A percentile compares a stretch with the other conserved stretches of the same genome.
These are phyloP conservation scores for Ophioninae sp. DNA, from an alignment of 2,888 invertebrate genomes.

Conservation along the genomic window DNA sequence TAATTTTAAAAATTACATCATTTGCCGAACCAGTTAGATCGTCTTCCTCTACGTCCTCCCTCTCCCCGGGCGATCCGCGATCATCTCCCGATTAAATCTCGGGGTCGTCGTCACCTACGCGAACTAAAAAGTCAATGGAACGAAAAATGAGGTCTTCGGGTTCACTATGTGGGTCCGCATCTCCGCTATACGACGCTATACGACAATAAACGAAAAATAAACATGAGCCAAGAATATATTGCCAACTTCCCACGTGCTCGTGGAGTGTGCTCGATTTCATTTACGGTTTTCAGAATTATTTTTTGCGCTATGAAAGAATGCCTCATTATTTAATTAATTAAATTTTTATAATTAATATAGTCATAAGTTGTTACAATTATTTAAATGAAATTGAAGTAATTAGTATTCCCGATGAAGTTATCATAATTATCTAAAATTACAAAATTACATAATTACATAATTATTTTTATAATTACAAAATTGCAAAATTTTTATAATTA, in stretches of 20 bases:
- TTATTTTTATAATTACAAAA: no score
- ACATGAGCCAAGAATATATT: slow-evolving; percentile 13
- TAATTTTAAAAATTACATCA: no score
- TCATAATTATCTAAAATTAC: no score
- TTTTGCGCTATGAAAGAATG: not conserved
- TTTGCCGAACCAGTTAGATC: not conserved
- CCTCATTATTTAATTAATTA: no score
- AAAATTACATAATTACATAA: no score
- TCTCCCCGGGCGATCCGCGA: not conserved
- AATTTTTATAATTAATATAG: no score
- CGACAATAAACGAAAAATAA: not conserved
- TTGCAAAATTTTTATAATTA: no score
- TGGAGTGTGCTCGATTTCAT: not conserved
- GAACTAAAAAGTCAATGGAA: slow-evolving; percentile 33
- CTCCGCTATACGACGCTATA: not conserved
- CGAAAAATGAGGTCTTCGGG: not conserved
- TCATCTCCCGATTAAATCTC: not conserved
- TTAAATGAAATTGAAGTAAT: no score
- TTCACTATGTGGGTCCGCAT: not conserved
- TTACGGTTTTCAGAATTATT: not conserved
- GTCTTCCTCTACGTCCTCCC: slow-evolving; percentile 15
- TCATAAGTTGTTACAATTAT: no score
- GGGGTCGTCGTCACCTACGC: slow-evolving; percentile 33
- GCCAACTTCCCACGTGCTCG: slow-evolving; percentile 32
- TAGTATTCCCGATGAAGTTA: no score